Conservation (phyloP, 2,888 invertebrate species). For the Habrosyne pyritoides region DNA sequence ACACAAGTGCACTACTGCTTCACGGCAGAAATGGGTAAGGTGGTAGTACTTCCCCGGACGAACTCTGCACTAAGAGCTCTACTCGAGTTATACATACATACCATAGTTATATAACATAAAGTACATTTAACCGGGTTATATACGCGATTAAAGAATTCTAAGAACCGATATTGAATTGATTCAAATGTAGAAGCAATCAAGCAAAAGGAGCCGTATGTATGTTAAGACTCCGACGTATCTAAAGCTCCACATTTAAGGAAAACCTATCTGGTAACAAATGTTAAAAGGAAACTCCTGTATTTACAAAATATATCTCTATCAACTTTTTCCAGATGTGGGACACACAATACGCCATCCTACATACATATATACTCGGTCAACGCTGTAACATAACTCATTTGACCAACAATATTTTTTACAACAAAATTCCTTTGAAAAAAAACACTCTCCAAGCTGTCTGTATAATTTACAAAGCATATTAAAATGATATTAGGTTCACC, state of each 20-base stretch:
- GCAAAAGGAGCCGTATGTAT: neutral
- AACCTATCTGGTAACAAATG: neutral
- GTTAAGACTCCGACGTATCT: neutral
- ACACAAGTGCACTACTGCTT: too few relatives aligned
- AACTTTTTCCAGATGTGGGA: neutral
- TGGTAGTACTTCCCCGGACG: too few relatives aligned
- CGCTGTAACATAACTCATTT: neutral
- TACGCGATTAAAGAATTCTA: neutral
- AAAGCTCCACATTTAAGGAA: slow-evolving; percentile 4
- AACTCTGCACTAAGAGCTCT: too few relatives aligned
- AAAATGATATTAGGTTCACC: too few relatives aligned
- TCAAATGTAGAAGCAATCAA: neutral
- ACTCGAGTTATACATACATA: too few relatives aligned
- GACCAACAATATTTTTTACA: too few relatives aligned
- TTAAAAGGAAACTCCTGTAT: slow-evolving; percentile 4
- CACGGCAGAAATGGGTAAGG: too few relatives aligned
- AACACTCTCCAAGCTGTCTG: too few relatives aligned
- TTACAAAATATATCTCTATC: neutral
- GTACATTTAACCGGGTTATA: neutral
- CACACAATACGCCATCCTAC: neutral
- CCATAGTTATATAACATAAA: neutral
- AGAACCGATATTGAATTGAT: too few relatives aligned
- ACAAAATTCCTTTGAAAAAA: too few relatives aligned
- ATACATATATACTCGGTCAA: neutral
- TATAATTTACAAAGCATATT: too few relatives aligned